Percentiles rank a stretch among this genome's conserved stretches.
phyloP scores from a whole-genome alignment of 2,113 vertebrate genomes.

The Tautogolabrus adspersus region DNA sequence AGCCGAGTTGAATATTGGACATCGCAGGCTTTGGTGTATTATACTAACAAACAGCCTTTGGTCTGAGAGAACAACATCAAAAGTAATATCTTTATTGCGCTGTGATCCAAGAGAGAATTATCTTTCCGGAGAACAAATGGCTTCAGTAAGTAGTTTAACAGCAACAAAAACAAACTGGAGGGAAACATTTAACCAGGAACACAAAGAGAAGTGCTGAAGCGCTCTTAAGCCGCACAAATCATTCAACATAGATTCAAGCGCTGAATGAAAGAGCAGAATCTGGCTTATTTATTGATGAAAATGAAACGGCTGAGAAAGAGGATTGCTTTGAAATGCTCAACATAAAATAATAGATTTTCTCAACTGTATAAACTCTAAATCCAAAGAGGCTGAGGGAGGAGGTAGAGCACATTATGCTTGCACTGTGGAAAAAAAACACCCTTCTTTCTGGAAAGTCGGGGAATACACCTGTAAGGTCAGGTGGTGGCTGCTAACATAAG shows the following conservation, averaged over 20 bases:
- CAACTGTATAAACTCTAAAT: constrained; percentile 61
- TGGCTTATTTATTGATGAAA: constrained; percentile 83
- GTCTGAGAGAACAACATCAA: constrained; percentile 67
- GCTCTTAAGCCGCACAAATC: constrained; percentile 75
- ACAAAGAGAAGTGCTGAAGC: constrained; percentile 77
- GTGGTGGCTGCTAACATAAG: constrained; percentile 67
- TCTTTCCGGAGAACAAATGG: constrained; percentile 64
- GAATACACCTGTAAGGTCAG: constrained; percentile 75
- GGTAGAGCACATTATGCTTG: constrained; percentile 31
- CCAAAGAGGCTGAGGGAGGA: constrained; percentile 46
- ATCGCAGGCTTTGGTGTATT: constrained; percentile 53
- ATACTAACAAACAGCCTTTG: constrained; percentile 52
- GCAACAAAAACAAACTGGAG: constrained; percentile 77
- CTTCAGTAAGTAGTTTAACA: constrained; percentile 72
- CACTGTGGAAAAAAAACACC: constrained; percentile 29
- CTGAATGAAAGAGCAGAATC: constrained; percentile 70
- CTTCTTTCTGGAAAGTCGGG: constrained; percentile 41
- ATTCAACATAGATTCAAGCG: constrained; percentile 73
- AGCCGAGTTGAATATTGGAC: constrained; percentile 52
- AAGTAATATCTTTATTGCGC: constrained; percentile 64
- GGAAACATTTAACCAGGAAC: constrained; percentile 78
- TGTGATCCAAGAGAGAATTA: constrained; percentile 64
- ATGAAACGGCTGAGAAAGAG: constrained; percentile 76
- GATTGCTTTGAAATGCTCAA: constrained; percentile 77
- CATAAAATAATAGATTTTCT: constrained; percentile 76